Base-by-base conservation (phyloP, 2,888 invertebrate genomes). In the Sphaeridia pumilis region DNA sequence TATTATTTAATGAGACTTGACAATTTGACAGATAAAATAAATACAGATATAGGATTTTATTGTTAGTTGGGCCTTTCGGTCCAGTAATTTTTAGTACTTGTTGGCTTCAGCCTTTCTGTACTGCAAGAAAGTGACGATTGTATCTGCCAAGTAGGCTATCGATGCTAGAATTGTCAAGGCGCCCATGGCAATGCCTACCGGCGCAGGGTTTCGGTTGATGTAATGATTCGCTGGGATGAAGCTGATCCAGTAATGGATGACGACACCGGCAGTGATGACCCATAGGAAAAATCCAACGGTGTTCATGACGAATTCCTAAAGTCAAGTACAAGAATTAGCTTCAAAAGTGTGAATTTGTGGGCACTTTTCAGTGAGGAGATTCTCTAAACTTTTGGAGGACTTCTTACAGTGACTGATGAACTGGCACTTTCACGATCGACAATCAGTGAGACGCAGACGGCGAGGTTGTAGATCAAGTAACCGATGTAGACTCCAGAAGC, bases 221-320 rank as follows among this genome's bases (percentile, higher is more conserved):
- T 84, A 83, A 67, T 87, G 81, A 67, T 87, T 86, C 20, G 81
- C 78, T 70, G 83, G 80, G 43, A 61, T 60, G 72, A 87, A 89
- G 1, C 88, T 87, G 55, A 83, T 81, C 87, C 88, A 89, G 72
- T 88, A 89, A 72, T 88, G 87, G 21, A 88, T 75, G 0, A 87
- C 87, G 24, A 85, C 85, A 0, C 84, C 87, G 1, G 87, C 88
- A 42, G 87, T 84, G 0, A 86, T 84, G 17, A 88, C 74, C 80
- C 87, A 89, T 75, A 88, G 74, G 71, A 88, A 81, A 59, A 84
- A 80, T 1, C 87, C 87, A 47, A 86, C 78, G 64, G 87, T 82
- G 72, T 88, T 88, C 88, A 88, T 88, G 59, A 89, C 78, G 55
- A 87, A 81, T 67, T 89, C 88, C 88, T 88, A 72, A 35, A 72